These are phyloP conservation scores for Cyanocitta stelleri DNA, from an alignment of 2,113 vertebrate genomes.

Conservation along the genomic window DNA sequence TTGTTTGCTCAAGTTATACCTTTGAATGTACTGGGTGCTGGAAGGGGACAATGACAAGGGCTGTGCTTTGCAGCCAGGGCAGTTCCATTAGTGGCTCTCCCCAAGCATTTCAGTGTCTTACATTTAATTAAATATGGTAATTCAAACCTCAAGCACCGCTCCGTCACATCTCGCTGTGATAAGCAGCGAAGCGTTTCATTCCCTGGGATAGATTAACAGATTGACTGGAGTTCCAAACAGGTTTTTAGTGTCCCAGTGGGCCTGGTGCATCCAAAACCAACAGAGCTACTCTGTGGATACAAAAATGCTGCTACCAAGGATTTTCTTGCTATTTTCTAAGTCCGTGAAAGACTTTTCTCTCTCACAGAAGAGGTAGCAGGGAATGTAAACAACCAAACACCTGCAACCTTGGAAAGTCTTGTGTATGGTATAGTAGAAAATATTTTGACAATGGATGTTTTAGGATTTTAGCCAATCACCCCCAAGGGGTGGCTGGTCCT, in stretches of 20 bases:
- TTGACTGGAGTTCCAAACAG: slow-evolving; percentile 29
- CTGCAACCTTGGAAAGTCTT: too few relatives aligned
- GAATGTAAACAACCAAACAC: too few relatives aligned
- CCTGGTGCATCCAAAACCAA: slow-evolving; percentile 14
- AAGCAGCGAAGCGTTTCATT: slow-evolving; percentile 34
- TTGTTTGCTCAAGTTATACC: not conserved
- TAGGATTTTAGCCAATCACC: too few relatives aligned
- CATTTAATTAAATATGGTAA: slow-evolving; percentile 67
- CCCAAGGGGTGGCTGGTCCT: too few relatives aligned
- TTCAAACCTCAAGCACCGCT: not conserved
- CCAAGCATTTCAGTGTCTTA: not conserved
- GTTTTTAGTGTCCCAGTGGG: slow-evolving; percentile 30
- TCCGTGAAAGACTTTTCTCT: too few relatives aligned
- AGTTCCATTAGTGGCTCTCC: slow-evolving; percentile 40
- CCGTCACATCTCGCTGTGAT: not conserved
- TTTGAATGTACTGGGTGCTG: not conserved
- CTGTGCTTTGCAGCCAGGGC: slow-evolving; percentile 6
- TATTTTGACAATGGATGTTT: too few relatives aligned
- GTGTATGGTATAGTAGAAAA: too few relatives aligned
- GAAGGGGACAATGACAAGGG: not conserved
- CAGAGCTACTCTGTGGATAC: not conserved
- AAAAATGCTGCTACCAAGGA: too few relatives aligned
- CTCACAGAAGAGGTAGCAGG: too few relatives aligned
- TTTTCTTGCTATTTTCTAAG: too few relatives aligned
- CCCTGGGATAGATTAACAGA: slow-evolving; percentile 32